Base-by-base conservation (phyloP, 2,113 vertebrate genomes). In the Ptilonorhynchus violaceus region DNA sequence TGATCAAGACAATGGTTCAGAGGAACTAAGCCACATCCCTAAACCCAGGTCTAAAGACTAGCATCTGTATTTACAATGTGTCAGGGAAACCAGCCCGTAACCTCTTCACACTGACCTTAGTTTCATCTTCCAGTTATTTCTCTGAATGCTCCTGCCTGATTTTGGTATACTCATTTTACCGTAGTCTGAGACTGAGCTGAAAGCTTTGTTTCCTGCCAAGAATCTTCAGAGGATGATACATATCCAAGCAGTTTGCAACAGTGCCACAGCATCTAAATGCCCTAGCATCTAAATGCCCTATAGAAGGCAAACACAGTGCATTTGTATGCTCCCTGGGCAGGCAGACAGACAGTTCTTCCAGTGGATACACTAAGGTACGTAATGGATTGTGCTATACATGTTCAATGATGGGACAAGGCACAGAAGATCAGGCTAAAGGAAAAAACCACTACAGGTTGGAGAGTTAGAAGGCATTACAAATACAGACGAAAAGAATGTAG, bases 121-220 rank as follows among this genome's bases (percentile, higher is more conserved):
- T 47, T 85, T 67, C 69, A 66, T 46, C 50, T 93, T 59, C 44
- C 55, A 68, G 64, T 16, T 78, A 70, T 62, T 81, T 18, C 46
- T 60, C 56, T 28, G 49, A 58, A 73, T 13, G 22, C 44, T 83
- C 30, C 7, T 25, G 24, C 37, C 33, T 13, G 21, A 56, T 84
- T 91, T 93, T 81, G 28, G 30, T 75, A 52, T 41, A 84, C 12
- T 37, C 4, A 37, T 73, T 52, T 84, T 84, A 68, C 56, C 0
- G 0, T 53, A 47, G 33, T 50, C 66, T 59, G 46, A 39, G 85
- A 67, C 47, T 70, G 85, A 95, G 35, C 42, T 50, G 67, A 83
- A 85, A 85, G 42, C 76, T 93, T 87, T 92, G 76, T 81, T 89
- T 92, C 53, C 82, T 88, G 85, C 28, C 83, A 92, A 94, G 53